These are phyloP conservation scores for Lycocerus yunnanus DNA, from an alignment of 2,888 invertebrate species.

Conservation along the genomic window DNA sequence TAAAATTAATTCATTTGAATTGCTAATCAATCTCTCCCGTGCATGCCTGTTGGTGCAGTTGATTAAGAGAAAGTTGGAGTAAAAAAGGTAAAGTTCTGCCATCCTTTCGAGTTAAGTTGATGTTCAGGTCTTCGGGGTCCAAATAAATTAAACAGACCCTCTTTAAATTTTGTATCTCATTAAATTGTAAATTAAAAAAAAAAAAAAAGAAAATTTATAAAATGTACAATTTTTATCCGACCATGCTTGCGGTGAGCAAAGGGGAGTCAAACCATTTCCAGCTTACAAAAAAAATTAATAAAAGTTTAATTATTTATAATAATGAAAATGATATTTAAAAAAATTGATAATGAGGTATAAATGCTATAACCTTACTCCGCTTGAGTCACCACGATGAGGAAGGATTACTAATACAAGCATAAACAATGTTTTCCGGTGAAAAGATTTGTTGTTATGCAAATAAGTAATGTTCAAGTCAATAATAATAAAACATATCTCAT, in stretches of 20 bases:
- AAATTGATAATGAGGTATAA: no score
- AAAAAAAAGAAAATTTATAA: no score
- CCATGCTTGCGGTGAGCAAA: no score
- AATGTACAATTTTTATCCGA: no score
- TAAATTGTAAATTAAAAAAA: no score
- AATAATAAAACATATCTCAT: neutral
- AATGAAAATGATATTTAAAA: no score
- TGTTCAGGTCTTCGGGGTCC: neutral
- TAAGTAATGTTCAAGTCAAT: neutral
- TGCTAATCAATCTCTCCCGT: neutral
- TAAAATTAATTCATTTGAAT: neutral
- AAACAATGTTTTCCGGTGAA: neutral
- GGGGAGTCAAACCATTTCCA: no score
- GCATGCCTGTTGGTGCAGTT: neutral
- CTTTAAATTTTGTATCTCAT: no score
- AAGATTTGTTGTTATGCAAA: neutral
- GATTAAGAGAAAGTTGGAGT: neutral
- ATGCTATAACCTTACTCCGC: neutral
- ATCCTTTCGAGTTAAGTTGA: neutral
- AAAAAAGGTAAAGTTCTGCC: neutral
- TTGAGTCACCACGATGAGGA: neutral
- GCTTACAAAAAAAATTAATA: no score
- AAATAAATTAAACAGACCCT: neutral
- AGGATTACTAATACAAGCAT: neutral
- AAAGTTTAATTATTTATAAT: no score